Base-by-base conservation (phyloP, 2,888 invertebrate species). In the Habroteleia sp. region DNA sequence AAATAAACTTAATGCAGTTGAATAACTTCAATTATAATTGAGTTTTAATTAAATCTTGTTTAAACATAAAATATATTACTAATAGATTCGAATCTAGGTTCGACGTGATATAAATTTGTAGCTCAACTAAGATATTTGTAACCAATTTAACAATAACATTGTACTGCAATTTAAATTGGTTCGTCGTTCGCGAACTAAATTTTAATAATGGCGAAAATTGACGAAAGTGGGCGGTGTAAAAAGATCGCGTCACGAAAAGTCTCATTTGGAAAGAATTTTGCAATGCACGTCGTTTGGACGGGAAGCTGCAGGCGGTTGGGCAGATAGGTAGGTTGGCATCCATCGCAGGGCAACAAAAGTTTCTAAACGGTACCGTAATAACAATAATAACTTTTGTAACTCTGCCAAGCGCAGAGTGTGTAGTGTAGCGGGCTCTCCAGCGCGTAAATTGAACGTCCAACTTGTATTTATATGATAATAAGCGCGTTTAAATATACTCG, bases 401-500 rank as follows among this genome's bases (percentile, higher is more conserved):
- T 86, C 84, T 79, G 78, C 78, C 81, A 80, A 63, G 75, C 74
- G 71, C 77, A 76, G 79, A 74, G 71, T 62, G 63, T 72, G 78
- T 39, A 41, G 72, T 68, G 69, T 74, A 60, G 58, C 68, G 48
- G 75, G 78, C 82, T 83, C 81, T 82, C 81, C 82, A 82, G 83
- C 82, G 86, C 84, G 87, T 86, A 86, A 87, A 87, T 88, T 87
- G 84, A 85, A 85, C 87, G 84, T 86, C 87, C 86, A 85, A 87
- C 84, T 87, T 85, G 86, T 87, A 88, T 88, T 88, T 87, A 87
- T 87, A 87, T 87, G 87, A 87, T 88, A 88, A 88, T 88, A 87
- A 87, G 87, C 84, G 82, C 84, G 85, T 87, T 87, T 85, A 86
- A 87, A 87, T 87, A 87, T 86, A 87, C 85, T 84, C 83, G 81